Percentiles rank a stretch among this genome's conserved stretches.
Evolutionary conservation across 2,888 invertebrate genomes (phyloP).

Genomic region (Melieria omissa): DNA sequence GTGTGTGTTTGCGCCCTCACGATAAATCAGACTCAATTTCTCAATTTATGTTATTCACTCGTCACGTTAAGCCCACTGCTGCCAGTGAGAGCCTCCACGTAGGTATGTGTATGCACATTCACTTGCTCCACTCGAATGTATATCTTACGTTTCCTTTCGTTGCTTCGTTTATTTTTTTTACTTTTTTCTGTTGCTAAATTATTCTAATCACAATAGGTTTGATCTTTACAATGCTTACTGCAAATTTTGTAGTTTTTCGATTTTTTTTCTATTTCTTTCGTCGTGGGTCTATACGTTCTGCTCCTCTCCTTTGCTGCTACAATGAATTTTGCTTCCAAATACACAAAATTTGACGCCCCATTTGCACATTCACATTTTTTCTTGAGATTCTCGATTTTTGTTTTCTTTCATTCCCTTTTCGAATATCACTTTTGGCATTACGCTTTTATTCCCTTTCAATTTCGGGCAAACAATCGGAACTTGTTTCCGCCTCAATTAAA

Average conservation of each 20-base stretch:
- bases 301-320: background rate
- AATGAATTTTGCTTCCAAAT: conserved; percentile 5
- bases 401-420: too few species aligned
- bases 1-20: too few species aligned
- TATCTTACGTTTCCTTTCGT: background rate
- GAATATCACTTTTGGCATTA: too few species aligned
- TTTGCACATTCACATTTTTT: background rate
- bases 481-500: too few species aligned
- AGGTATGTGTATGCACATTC: background rate
- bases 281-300: too few species aligned
- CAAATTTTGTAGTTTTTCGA: background rate
- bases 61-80: too few species aligned
- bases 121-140: background rate
- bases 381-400: too few species aligned
- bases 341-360: conserved; percentile 4
- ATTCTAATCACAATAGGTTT: background rate
- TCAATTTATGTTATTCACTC: too few species aligned
- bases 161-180: background rate
- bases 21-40: too few species aligned
- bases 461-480: too few species aligned
- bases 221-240: background rate
- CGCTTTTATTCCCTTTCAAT: too few species aligned
- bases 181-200: conserved; percentile 2
- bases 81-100: too few species aligned
- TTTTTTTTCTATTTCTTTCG: background rate